phyloP scores from a whole-genome alignment of 2,113 vertebrate species.

The Pampusana beccarii region DNA sequence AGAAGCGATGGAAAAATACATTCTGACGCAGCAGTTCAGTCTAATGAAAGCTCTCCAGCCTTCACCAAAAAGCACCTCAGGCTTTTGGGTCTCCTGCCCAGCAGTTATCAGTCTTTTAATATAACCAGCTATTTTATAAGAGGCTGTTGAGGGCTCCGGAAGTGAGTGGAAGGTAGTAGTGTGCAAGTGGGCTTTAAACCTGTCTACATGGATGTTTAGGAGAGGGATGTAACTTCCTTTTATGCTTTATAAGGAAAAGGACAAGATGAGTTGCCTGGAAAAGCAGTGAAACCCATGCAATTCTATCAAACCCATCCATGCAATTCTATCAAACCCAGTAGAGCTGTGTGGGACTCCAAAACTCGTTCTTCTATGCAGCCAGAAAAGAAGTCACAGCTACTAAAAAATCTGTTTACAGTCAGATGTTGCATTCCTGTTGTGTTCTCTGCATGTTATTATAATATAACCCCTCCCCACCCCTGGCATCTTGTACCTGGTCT shows the following conservation, averaged over 20 bases:
- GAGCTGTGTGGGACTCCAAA: neutral
- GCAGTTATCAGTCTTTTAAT: neutral
- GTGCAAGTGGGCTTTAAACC: neutral
- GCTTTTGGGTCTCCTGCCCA: neutral
- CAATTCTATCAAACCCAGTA: neutral
- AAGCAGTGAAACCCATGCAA: neutral
- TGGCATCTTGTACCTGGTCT: neutral
- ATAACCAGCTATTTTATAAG: neutral
- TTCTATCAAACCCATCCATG: neutral
- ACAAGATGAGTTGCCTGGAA: neutral
- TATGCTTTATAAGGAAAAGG: neutral
- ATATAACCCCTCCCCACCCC: neutral
- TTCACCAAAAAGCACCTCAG: neutral
- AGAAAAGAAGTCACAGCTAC: neutral
- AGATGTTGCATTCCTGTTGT: neutral
- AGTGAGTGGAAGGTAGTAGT: neutral
- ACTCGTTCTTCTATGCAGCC: neutral
- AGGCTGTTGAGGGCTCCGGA: neutral
- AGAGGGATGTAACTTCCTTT: neutral
- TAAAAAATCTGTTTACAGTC: neutral
- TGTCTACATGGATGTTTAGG: neutral
- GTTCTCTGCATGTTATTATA: neutral
- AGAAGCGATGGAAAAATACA: neutral
- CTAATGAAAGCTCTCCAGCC: neutral
- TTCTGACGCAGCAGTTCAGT: conserved; percentile 35